Evolutionary conservation across 2,888 invertebrate species (phyloP).

Genomic region (Leucoma salicis): DNA sequence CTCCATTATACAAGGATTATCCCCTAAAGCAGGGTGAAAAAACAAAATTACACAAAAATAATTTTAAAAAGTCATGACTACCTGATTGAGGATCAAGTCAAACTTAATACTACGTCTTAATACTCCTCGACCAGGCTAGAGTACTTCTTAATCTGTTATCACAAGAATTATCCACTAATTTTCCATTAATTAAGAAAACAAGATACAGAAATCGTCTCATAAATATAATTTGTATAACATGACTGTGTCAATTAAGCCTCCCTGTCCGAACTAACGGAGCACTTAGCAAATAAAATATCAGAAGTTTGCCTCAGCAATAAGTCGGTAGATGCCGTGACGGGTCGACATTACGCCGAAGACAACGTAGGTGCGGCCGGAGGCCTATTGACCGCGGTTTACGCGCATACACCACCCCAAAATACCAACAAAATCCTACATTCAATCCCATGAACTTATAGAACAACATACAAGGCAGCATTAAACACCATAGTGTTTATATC

Average conservation of each 20-base stretch:
- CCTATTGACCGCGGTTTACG: slow-evolving; percentile 77
- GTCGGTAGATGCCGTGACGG: slow-evolving; percentile 75
- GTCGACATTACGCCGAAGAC: slow-evolving; percentile 71
- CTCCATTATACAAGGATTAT: too few species aligned
- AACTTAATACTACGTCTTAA: too few species aligned
- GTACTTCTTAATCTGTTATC: too few species aligned
- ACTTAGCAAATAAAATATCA: slow-evolving; percentile 77
- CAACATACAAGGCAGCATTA: slow-evolving; percentile 34
- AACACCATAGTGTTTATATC: background rate
- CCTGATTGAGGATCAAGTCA: too few species aligned
- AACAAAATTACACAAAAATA: too few species aligned
- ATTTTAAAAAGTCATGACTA: too few species aligned
- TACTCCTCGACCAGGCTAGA: too few species aligned
- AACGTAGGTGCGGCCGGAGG: slow-evolving; percentile 71
- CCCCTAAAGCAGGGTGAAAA: too few species aligned
- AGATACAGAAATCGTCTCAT: slow-evolving; percentile 30
- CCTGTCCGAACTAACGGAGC: slow-evolving; percentile 58
- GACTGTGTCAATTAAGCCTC: slow-evolving; percentile 67
- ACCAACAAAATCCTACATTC: slow-evolving; percentile 26
- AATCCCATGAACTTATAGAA: slow-evolving; percentile 22
- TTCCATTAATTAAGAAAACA: background rate
- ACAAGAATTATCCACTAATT: background rate
- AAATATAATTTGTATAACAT: slow-evolving; percentile 63
- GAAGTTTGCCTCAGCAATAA: slow-evolving; percentile 52
- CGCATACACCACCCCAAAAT: slow-evolving; percentile 68